phyloP scores from a whole-genome alignment of 53 echinoderm and acorn worm species.

The Henricia sp. region DNA sequence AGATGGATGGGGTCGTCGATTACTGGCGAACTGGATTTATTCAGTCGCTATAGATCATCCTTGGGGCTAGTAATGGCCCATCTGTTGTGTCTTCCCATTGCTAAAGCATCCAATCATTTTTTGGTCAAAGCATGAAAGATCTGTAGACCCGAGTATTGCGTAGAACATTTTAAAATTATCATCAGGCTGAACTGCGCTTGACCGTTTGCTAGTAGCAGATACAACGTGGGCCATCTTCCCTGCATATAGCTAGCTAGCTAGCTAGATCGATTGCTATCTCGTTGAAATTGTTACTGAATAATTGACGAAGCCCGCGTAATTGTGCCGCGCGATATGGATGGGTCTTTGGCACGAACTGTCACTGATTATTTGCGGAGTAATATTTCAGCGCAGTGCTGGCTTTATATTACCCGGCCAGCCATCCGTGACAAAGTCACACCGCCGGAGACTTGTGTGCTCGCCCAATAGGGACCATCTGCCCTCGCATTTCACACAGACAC shows the following conservation, averaged over 20 bases:
- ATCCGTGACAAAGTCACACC: slow-evolving; percentile 59
- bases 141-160: neutral
- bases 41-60: slow-evolving; percentile 41
- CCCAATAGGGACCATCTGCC: slow-evolving; percentile 52
- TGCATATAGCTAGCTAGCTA: slow-evolving; percentile 31
- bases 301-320: slow-evolving; percentile 63
- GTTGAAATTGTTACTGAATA: slow-evolving; percentile 65
- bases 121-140: slow-evolving; percentile 44
- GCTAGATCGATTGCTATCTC: slow-evolving; percentile 60
- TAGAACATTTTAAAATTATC: slow-evolving; percentile 20
- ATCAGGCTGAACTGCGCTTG: neutral
- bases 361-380: slow-evolving; percentile 73
- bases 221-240: neutral
- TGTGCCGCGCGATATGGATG: slow-evolving; percentile 55
- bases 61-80: slow-evolving; percentile 22
- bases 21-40: slow-evolving; percentile 23
- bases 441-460: slow-evolving; percentile 27
- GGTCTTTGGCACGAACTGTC: slow-evolving; percentile 58
- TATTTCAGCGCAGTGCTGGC: slow-evolving; percentile 63
- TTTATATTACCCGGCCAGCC: slow-evolving; percentile 60
- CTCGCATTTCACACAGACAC: slow-evolving; percentile 30
- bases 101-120: neutral
- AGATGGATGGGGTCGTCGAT: slow-evolving; percentile 27
- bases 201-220: slow-evolving; percentile 15
- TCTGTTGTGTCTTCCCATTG: slow-evolving; percentile 31